Base-by-base conservation (phyloP, 2,797 vertebrate genomes). In the Clarias fuscus region DNA sequence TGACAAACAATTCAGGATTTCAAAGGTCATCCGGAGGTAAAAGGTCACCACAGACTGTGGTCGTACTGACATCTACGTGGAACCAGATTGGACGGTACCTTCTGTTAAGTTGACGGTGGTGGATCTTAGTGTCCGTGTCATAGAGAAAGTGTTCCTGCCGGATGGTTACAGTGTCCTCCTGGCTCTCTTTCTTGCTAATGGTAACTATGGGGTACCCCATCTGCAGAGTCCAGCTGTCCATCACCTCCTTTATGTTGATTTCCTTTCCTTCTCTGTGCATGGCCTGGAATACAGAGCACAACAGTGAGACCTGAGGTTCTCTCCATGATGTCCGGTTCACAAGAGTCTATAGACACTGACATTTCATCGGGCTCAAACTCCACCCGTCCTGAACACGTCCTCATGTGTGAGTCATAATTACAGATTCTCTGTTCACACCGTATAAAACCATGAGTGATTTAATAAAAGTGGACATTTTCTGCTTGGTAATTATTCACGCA, bases 141-240 rank as follows among this genome's bases (percentile, higher is more conserved):
- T 98, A 99, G 93, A 99, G 95, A 92, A 99, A 99, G 92, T 96
- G 98, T 83, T 98, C 96, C 90, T 99, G 98, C 89, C 88, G 96
- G 93, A 99, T 94, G 65, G 92, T 93, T 93, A 99, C 92, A 88
- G 93, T 92, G 88, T 94, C 95, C 89, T 96, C 96, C 83, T 94
- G 91, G 71, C 96, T 97, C 92, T 96, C 95, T 92, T 98, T 97
- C 94, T 96, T 96, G 93, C 95, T 95, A 92, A 99, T 95, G 91
- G 97, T 98, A 84, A 99, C 94, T 48, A 99, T 96, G 14, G 98
- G 98, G 91, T 99, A 99, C 61, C 98, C 98, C 98, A 98, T 99
- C 90, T 99, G 98, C 30, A 99, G 95, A 15, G 97, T 99, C 98
- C 98, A 99, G 84, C 97, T 95, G 93, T 99, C 97, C 98, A 99